Base-by-base conservation (phyloP, 2,797 vertebrate species). In the Selene dorsalis region DNA sequence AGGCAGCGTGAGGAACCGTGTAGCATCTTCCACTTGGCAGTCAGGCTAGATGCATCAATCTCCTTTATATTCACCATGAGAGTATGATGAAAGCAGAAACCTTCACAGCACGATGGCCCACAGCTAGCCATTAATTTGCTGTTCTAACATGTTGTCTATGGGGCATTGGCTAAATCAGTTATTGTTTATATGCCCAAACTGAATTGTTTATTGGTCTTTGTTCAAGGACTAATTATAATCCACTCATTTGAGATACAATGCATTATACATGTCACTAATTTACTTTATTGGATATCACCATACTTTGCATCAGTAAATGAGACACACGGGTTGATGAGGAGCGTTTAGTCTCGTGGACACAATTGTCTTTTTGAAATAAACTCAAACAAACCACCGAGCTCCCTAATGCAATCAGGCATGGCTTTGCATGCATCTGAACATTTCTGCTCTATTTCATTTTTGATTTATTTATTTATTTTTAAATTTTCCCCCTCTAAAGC, bases 401-500 rank as follows among this genome's bases (percentile, higher is more conserved):
- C 69, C 16, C 45, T 70, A 60, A 84, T 77, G 61, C 39, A 30
- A 82, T 84, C 78, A 81, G 77, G 55, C 82, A 60, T 43, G 66
- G 68, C 64, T 79, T 83, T 79, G 68, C 62, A 84, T 84, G 77
- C 53, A 69, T 82, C 77, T 59, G 69, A 83, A 87, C 59, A 79
- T 80, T 89, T 91, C 85, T 87, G 79, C 86, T 91, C 84, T 83
- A 87, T 76, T 91, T 92, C 32, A 75, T 86, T 72, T 84, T 63
- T 48, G 28, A 69, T 82, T 69, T 73, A 35, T 38, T 75, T 62
- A 50, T 80, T 68, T 59, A 20, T 73, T 81, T 64, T 78, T 41
- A 13, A 14, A 41, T 41, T 12, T 35, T 55, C 16, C 8, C 43
- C 43, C 59, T 75, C 56, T 48, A 79, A 76, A 88, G 74, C 69